Conservation (phyloP, 2,113 vertebrate species). For the Procavia capensis region DNA sequence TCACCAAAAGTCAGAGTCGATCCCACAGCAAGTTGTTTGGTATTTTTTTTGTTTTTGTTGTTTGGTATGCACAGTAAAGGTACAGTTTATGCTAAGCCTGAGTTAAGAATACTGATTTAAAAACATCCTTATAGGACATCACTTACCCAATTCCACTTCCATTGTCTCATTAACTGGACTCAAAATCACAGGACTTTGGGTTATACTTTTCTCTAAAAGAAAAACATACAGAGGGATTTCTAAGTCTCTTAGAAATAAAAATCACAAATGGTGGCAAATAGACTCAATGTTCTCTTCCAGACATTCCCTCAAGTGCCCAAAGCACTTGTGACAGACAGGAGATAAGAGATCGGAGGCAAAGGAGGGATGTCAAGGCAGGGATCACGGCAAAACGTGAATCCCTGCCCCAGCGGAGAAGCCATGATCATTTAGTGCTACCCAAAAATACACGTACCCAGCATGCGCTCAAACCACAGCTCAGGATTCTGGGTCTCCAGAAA, state of each 20-base stretch:
- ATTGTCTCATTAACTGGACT: conserved; percentile 88
- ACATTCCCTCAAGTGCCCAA: neutral
- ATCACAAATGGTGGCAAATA: neutral
- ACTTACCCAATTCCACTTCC: conserved; percentile 90
- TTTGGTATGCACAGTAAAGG: neutral
- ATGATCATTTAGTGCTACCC: neutral
- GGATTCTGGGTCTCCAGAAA: neutral
- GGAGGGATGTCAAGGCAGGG: neutral
- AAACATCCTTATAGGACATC: neutral
- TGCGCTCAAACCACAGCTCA: neutral
- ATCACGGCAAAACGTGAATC: neutral
- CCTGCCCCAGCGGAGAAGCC: neutral
- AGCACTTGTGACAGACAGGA: neutral
- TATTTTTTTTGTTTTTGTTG: neutral
- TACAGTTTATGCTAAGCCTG: neutral
- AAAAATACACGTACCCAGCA: neutral
- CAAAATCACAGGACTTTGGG: conserved; percentile 82
- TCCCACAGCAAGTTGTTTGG: neutral
- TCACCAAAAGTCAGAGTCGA: neutral
- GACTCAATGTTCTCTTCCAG: neutral
- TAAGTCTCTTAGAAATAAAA: neutral
- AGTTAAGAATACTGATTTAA: neutral
- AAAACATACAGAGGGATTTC: conserved; percentile 9
- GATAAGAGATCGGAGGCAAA: neutral
- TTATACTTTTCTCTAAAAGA: conserved; percentile 72